Evolutionary conservation across 2,888 invertebrate species (phyloP), one percentile per base, ranked within the genome.

Genomic region (Hypsopygia costalis): DNA sequence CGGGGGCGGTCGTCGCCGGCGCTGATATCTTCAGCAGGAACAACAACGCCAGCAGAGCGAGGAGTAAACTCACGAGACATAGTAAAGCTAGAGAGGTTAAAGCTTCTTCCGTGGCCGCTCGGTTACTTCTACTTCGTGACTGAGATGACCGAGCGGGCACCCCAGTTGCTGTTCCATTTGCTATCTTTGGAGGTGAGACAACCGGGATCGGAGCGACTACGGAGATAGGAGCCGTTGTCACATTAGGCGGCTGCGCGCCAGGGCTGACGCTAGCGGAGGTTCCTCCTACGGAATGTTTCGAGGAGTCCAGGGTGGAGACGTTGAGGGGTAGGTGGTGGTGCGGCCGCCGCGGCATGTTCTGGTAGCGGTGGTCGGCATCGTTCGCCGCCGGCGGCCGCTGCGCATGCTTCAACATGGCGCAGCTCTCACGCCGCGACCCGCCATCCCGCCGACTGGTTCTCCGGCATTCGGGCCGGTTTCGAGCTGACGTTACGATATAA

Each of bases 1-100:
- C 95, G 16, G 92, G 85, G 34, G 92, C 82, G 52, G 91, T 67
- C 67, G 90, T 67, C 89, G 58, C 92, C 75, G 73, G 93, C 49
- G 94, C 93, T 7, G 96, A 95, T 68, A 96, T 95, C 90, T 95
- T 94, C 64, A 97, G 86, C 50, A 97, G 90, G 69, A 97, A 96
- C 68, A 97, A 92, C 50, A 97, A 81, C 36, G 97, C 96, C 43
- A 97, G 88, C 57, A 96, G 82, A 7, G 96, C 96, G 56, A 97
- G 88, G 36, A 97, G 85, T 35, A 97, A 83, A 43, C 97, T 96
- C 55, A 97, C 94, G 55, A 97, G 90, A 69, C 97, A 97, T 55
- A 97, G 81, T 34, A 97, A 81, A 11, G 96, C 97, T 49, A 97
- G 86, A 43, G 96, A 96, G 37, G 96, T 94, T 42, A 97, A 88